These are phyloP conservation scores for Periophthalmodon schlosseri DNA, from an alignment of 2,113 vertebrate species.

Conservation along the genomic window DNA sequence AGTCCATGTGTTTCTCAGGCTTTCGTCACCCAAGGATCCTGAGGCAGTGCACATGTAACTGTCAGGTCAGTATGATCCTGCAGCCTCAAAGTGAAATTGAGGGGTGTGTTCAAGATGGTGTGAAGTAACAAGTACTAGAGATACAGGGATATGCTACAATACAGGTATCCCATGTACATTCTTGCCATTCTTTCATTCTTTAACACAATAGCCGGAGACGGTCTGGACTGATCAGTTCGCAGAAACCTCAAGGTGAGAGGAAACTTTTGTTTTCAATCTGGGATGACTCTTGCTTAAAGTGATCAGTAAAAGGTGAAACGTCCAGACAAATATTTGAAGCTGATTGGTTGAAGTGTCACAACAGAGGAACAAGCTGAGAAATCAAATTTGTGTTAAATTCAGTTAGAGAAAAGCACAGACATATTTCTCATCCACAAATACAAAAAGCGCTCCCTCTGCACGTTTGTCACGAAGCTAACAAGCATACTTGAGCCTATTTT, in stretches of 20 bases:
- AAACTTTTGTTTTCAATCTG: conserved; percentile 2
- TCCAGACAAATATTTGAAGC: too few species aligned
- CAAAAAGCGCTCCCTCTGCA: too few species aligned
- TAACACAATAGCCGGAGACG: conserved; percentile 29
- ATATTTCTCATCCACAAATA: too few species aligned
- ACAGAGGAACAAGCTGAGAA: too few species aligned
- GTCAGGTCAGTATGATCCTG: conserved; percentile 12
- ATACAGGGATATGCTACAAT: neutral
- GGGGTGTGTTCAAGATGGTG: neutral
- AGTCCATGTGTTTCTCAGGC: conserved; percentile 37
- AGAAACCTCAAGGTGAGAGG: neutral
- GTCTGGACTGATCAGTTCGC: conserved; percentile 34
- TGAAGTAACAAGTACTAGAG: conserved; percentile 1
- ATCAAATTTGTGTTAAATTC: too few species aligned
- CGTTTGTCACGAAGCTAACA: too few species aligned
- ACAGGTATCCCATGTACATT: neutral
- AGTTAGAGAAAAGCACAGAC: too few species aligned
- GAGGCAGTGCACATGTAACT: conserved; percentile 11
- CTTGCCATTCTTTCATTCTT: conserved; percentile 7
- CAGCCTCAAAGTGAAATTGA: neutral
- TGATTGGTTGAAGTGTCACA: too few species aligned
- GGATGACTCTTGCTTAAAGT: too few species aligned
- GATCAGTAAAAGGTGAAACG: too few species aligned
- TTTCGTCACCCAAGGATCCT: conserved; percentile 52
- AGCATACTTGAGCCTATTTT: too few species aligned